Conservation (phyloP, 1,140 invertebrate species). For the Asobara japonica region DNA sequence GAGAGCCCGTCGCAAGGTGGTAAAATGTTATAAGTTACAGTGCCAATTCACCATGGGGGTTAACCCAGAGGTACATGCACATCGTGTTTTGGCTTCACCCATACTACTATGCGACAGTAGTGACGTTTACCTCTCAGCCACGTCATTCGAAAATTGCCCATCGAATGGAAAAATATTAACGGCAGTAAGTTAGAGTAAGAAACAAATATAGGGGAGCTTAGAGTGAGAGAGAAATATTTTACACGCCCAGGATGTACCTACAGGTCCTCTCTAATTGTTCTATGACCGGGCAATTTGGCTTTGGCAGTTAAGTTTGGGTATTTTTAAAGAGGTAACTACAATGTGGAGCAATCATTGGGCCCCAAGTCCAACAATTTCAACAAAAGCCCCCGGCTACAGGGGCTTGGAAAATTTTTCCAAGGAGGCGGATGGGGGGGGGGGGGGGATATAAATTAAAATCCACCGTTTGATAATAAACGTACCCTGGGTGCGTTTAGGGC, state of each 20-base stretch:
- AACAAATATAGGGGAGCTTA: background rate
- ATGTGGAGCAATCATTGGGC: background rate
- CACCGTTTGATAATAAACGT: background rate
- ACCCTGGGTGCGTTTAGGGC: no score
- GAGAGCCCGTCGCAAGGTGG: background rate
- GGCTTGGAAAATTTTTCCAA: background rate
- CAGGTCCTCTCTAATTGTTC: background rate
- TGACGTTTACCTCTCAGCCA: background rate
- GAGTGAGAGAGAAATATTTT: background rate
- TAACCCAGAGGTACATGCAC: background rate
- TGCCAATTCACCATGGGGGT: background rate
- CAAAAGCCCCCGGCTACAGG: background rate
- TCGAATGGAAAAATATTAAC: background rate
- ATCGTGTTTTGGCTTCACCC: no score
- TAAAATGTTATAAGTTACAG: background rate
- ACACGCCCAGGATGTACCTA: background rate
- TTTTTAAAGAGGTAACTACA: conserved; percentile 9
- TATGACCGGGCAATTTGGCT: background rate
- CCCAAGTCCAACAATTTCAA: background rate
- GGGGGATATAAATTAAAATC: background rate
- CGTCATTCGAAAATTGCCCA: background rate
- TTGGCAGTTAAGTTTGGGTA: background rate
- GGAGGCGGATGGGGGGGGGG: no score
- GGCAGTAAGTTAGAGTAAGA: background rate
- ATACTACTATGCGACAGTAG: no score